Evolutionary conservation across 2,888 invertebrate genomes (phyloP).

Genomic region (Hypercompe scribonia): DNA sequence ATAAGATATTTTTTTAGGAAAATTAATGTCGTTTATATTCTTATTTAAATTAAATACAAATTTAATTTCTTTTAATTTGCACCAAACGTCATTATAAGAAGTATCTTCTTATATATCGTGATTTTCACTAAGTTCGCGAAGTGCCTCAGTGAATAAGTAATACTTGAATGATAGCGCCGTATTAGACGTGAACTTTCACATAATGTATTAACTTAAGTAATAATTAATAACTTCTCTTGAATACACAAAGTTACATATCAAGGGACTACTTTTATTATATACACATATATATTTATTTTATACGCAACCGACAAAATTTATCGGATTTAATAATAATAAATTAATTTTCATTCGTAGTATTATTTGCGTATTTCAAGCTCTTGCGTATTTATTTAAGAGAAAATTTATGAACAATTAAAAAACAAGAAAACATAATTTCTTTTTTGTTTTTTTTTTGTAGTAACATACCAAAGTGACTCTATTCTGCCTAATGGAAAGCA

Average conservation of each 20-base stretch:
- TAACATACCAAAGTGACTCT: too few relatives aligned
- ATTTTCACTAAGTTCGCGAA: constrained; percentile 42
- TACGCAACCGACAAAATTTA: not conserved
- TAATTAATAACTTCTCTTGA: constrained; percentile 34
- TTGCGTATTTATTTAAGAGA: not conserved
- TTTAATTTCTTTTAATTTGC: constrained; percentile 22
- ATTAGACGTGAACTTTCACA: constrained; percentile 31
- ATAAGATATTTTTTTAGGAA: too few relatives aligned
- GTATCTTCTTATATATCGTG: constrained; percentile 29
- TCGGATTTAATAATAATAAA: not conserved
- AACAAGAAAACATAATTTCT: not conserved
- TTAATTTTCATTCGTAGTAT: not conserved
- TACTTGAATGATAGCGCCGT: constrained; percentile 37
- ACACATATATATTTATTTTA: not conserved
- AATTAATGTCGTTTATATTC: not conserved
- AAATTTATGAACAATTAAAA: not conserved
- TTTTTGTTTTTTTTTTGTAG: too few relatives aligned
- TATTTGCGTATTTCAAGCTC: not conserved
- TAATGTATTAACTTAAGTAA: constrained; percentile 32
- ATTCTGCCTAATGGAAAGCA: too few relatives aligned
- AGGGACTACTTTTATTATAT: constrained; percentile 4
- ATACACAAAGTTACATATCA: constrained; percentile 12
- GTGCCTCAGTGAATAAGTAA: constrained; percentile 41
- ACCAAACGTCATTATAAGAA: constrained; percentile 19
- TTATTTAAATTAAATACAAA: not conserved